Base-by-base conservation (phyloP, 2,888 invertebrate species). In the Sarcophaga rosellei region DNA sequence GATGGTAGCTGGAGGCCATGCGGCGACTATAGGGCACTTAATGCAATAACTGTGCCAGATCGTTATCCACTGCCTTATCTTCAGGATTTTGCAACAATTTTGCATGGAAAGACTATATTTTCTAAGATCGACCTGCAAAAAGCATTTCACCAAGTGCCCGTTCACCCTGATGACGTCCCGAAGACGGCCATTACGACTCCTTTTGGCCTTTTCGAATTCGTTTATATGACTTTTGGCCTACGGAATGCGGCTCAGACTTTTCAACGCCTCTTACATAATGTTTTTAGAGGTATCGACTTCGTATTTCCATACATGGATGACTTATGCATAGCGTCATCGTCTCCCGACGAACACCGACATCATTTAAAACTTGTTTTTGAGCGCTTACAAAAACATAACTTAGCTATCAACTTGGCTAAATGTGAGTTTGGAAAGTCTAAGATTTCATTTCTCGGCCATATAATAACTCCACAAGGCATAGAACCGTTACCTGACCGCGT, bases 21-120 rank as follows among this genome's bases (percentile, higher is more conserved):
- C 15, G 90, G 91, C 0, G 78, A 84, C 53, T 85, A 81, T 21
- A 66, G 81, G 12, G 61, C 81, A 4, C 62, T 87, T 2, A 84
- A 81, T 45, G n/a, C n/a, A n/a, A n/a, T n/a, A n/a, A n/a, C n/a
- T n/a, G 62, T 77, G 3, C 85, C 76, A 23, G 77, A 77, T 17
- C 72, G 68, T 3, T 85, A 81, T 23, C 85, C 69, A 11, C 25
- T 82, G 12, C 73, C 73, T 15, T 66, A 47, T 23, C 45, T 83
- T 47, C 72, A 78, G 25, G 68, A 80, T 63, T 80, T 69, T 65
- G 15, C 79, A 12, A 63, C 62, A 15, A 65, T 78, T 8, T 74
- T 84, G 35, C 35, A 8, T 35, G 8, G 35, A 25, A 25, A 25
- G 25, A 25, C 4, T 25, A 25, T 25, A 25, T 81, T 81, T 80